Base-by-base conservation (phyloP, 2,113 vertebrate species). In the Ifrita kowaldi region DNA sequence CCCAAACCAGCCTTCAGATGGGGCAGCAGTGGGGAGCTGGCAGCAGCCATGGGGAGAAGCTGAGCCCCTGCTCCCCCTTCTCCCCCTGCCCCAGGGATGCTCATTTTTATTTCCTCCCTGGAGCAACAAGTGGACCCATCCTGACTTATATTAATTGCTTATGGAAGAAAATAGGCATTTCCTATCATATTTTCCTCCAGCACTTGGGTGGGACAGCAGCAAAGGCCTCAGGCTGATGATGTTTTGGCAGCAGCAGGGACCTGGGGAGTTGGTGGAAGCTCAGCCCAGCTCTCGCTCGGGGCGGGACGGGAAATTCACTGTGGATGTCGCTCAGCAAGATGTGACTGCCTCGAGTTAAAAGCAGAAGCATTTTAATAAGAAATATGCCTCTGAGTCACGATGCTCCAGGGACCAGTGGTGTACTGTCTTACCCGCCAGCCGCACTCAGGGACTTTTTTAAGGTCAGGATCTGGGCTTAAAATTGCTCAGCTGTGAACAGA, bases 401-500 rank as follows among this genome's bases (percentile, higher is more conserved):
- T 92, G 88, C 93, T 90, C 92, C 76, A 57, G 93, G 93, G 95
- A 92, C 56, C 19, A 2, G 86, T 88, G 78, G 75, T 75, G 82
- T 55, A 19, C 88, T 60, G 32, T 35, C 86, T 94, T 90, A 96
- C 78, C 88, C 92, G 87, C 85, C 83, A 90, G 79, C 76, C 83
- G 87, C 87, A 82, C 85, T 93, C 10, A 1, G 95, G 88, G 94
- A 93, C 88, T 92, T 92, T 93, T 91, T 94, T 96, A 96, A 96
- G 92, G 96, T 96, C 95, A 96, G 77, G 73, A 90, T 86, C 88
- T 35, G 49, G 56, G 49, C 73, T 95, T 75, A 49, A 75, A 94
- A 88, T 94, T 92, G 81, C 80, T 79, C 96, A 92, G 86, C 93
- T 95, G 85, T 90, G 86, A 95, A 63, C n/a, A 92, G 83, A 96